A percentile compares a stretch with the other conserved stretches of the same genome.
phyloP scores from a whole-genome alignment of 2,888 invertebrate genomes.

The Amiota minor region DNA sequence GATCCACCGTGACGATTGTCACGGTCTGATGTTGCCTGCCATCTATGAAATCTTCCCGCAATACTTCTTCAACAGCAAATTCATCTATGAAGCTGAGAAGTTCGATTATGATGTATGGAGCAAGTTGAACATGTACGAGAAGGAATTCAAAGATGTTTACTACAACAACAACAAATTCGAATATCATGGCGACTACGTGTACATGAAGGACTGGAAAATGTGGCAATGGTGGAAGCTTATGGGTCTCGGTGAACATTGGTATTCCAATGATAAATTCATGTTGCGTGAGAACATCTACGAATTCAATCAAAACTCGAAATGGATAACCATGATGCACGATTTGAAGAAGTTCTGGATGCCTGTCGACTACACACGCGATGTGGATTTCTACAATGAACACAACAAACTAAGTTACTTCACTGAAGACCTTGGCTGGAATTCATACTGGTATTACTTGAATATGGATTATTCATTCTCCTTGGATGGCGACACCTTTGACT shows the following conservation, averaged over 20 bases:
- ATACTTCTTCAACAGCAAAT: constrained; percentile 79
- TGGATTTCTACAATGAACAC: constrained; percentile 74
- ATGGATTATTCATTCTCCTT: constrained; percentile 79
- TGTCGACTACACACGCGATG: constrained; percentile 77
- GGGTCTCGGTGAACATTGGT: constrained; percentile 55
- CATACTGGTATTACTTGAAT: constrained; percentile 78
- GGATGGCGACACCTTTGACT: constrained; percentile 75
- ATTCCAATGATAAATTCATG: constrained; percentile 47
- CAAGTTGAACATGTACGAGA: constrained; percentile 71
- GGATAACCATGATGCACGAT: constrained; percentile 43
- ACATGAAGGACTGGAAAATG: constrained; percentile 54
- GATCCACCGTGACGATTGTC: constrained; percentile 78
- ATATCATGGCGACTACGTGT: constrained; percentile 41
- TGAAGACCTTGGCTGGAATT: constrained; percentile 80
- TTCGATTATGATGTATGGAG: constrained; percentile 73
- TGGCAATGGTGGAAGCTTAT: constrained; percentile 61
- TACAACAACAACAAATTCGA: constrained; percentile 45
- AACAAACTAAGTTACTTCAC: constrained; percentile 79
- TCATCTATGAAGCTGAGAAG: constrained; percentile 78
- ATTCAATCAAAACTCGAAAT: constrained; percentile 45
- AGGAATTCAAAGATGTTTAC: constrained; percentile 52
- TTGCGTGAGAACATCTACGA: constrained; percentile 51
- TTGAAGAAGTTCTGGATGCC: constrained; percentile 56
- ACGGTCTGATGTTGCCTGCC: constrained; percentile 80
- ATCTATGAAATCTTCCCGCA: constrained; percentile 83